These are phyloP conservation scores for Megaceryle torquata DNA, from an alignment of 2,113 vertebrate genomes.

Conservation along the genomic window DNA sequence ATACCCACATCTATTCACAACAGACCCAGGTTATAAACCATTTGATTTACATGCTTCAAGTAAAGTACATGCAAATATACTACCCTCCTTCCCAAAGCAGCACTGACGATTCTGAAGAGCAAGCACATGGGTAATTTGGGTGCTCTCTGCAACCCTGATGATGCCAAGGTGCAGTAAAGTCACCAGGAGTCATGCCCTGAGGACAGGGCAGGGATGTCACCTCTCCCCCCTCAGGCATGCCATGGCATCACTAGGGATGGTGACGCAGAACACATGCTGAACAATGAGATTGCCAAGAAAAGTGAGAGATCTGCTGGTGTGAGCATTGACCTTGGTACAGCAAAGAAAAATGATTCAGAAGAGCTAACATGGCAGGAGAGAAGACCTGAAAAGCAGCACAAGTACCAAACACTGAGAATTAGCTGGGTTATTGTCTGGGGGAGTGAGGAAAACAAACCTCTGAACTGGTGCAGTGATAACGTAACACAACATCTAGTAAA, in stretches of 20 bases:
- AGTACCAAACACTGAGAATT: neutral
- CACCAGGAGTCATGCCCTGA: neutral
- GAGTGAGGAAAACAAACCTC: neutral
- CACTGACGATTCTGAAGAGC: rapidly evolving
- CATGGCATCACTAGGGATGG: neutral
- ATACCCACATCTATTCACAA: neutral
- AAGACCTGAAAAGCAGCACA: neutral
- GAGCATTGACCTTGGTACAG: rapidly evolving
- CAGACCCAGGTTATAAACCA: neutral
- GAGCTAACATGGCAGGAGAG: neutral
- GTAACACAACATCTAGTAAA: neutral
- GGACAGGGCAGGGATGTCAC: neutral
- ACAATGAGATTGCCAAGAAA: neutral
- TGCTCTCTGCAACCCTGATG: neutral
- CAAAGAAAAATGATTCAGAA: neutral
- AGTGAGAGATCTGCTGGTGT: neutral
- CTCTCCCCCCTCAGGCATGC: neutral
- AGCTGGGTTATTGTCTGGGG: neutral
- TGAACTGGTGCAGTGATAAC: neutral
- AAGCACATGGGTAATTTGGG: neutral
- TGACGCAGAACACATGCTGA: neutral
- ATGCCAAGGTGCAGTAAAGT: rapidly evolving
- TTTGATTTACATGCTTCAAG: rapidly evolving
- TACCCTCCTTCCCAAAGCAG: neutral
- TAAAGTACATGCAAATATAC: no score